Evolutionary conservation across 2,888 invertebrate genomes (phyloP).

Genomic region (Euzophera pinguis): DNA sequence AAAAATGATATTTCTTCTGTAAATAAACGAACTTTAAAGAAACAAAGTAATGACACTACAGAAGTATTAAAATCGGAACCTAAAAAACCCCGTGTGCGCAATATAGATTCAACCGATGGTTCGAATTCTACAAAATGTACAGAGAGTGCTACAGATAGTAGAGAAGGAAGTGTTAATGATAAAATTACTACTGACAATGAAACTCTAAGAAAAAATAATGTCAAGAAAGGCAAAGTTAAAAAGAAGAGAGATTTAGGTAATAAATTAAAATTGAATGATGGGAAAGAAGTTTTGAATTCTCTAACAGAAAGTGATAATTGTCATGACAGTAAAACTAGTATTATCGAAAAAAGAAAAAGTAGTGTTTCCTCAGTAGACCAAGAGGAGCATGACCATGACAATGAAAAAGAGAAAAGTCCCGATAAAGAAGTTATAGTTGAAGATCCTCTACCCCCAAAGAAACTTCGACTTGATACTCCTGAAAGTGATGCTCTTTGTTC

Average conservation of each 20-base stretch:
- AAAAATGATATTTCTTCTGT: constrained; percentile 46
- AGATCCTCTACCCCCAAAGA: constrained; percentile 63
- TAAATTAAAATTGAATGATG: constrained; percentile 47
- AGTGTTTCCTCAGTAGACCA: constrained; percentile 67
- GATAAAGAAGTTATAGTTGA: constrained; percentile 55
- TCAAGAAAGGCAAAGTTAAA: constrained; percentile 13
- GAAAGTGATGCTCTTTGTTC: constrained; percentile 53
- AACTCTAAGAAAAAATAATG: constrained; percentile 3
- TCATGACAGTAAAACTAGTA: constrained; percentile 64
- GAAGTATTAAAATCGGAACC: constrained; percentile 58
- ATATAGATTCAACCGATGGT: constrained; percentile 51
- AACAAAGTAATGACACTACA: constrained; percentile 57
- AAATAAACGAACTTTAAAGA: constrained; percentile 60
- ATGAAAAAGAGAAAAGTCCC: constrained; percentile 50
- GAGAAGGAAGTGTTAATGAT: constrained; percentile 57
- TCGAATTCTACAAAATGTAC: constrained; percentile 44
- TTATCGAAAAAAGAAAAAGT: constrained; percentile 67
- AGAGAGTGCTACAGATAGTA: constrained; percentile 50
- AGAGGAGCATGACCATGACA: constrained; percentile 47
- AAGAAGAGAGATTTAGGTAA: constrained; percentile 48
- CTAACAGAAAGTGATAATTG: constrained; percentile 53
- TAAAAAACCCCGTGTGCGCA: constrained; percentile 67
- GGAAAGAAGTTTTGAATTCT: constrained; percentile 49
- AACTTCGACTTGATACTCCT: constrained; percentile 63
- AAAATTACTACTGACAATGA: constrained; percentile 26